Conservation (phyloP, 2,113 vertebrate genomes). For the Rhadina sibilatrix region DNA sequence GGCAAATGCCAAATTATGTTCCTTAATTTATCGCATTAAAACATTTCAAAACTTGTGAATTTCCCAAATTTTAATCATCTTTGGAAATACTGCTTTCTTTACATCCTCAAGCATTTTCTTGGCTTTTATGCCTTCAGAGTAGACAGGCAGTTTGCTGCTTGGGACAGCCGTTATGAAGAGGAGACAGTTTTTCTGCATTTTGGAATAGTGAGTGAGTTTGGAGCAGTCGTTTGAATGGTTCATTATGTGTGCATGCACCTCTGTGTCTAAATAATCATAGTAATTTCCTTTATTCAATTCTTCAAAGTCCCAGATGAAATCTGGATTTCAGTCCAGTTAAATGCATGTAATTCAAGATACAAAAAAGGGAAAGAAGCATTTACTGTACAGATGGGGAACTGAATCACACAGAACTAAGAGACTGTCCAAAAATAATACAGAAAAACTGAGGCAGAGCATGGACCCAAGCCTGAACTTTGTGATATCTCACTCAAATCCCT, state of each 20-base stretch:
- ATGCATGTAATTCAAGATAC: background rate
- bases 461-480: background rate
- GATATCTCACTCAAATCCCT: background rate
- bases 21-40: background rate
- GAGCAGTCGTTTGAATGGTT: background rate
- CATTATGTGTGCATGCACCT: background rate
- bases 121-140: background rate
- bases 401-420: background rate
- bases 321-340: background rate
- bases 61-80: background rate
- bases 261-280: background rate
- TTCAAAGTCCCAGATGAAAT: background rate
- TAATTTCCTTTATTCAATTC: background rate
- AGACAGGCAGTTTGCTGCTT: background rate
- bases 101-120: background rate
- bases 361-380: background rate
- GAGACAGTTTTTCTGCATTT: background rate
- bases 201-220: background rate
- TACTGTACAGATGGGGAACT: background rate
- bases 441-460: background rate
- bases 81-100: background rate
- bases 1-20: background rate
- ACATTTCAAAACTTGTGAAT: background rate
- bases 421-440: conserved; percentile 7
- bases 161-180: background rate